Percentiles rank a stretch among this genome's conserved stretches.
phyloP scores from a whole-genome alignment of 64 coral and sea anemone genomes.

The Stichodactyla helianthus region DNA sequence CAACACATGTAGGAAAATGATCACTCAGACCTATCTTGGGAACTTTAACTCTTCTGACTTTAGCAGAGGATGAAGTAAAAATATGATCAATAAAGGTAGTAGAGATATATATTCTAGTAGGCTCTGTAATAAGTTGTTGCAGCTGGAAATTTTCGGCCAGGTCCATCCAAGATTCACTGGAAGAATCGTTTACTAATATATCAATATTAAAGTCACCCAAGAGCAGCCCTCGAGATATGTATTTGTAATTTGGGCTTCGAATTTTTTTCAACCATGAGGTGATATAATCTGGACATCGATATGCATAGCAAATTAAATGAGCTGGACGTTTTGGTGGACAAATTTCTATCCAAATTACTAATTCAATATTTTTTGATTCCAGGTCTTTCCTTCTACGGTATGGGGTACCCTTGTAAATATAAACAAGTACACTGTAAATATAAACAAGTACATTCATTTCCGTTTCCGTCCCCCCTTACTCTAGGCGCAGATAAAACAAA shows the following conservation, averaged over 20 bases:
- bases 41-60: neutral
- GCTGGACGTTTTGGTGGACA: constrained; percentile 5
- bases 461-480: too few relatives aligned
- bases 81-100: neutral
- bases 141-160: neutral
- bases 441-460: too few relatives aligned
- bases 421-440: too few relatives aligned
- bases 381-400: neutral
- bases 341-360: neutral
- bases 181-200: neutral
- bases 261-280: neutral
- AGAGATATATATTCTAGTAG: neutral
- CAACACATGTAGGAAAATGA: neutral
- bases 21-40: constrained; percentile 16
- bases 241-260: neutral
- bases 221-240: neutral
- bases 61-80: neutral
- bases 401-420: neutral
- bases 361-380: constrained; percentile 7
- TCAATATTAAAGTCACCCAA: neutral
- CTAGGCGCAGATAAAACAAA: too few relatives aligned
- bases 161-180: neutral
- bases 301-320: neutral
- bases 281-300: neutral
- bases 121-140: neutral